phyloP scores from a whole-genome alignment of 2,888 invertebrate species.

The Sphaerolaimus hirsutus region DNA sequence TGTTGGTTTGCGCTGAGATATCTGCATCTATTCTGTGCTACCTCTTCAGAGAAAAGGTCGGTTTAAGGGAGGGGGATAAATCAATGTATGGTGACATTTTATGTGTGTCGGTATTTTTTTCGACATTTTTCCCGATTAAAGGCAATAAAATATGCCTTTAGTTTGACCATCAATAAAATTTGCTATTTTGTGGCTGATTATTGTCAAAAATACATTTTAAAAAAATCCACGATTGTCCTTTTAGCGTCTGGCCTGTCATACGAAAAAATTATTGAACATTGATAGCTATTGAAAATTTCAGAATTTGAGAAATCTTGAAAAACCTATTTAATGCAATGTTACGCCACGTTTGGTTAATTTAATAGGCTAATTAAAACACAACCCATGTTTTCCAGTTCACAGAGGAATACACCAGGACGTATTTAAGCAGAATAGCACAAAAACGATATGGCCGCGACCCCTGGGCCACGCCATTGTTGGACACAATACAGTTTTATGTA shows the following conservation, averaged over 20 bases:
- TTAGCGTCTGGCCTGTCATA: too few relatives aligned
- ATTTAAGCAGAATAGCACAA: slow-evolving; percentile 16
- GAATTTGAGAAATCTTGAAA: too few relatives aligned
- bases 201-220: not conserved
- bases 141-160: too few relatives aligned
- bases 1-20: slow-evolving; percentile 13
- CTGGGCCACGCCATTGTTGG: slow-evolving; percentile 22
- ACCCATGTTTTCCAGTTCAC: slow-evolving; percentile 10
- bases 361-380: not conserved
- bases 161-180: not conserved
- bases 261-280: too few relatives aligned
- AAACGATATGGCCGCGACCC: slow-evolving; percentile 18
- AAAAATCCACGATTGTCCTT: not conserved
- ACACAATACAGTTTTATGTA: slow-evolving; percentile 24
- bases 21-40: slow-evolving; percentile 13
- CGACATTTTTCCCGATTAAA: too few relatives aligned
- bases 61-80: not conserved
- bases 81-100: too few relatives aligned
- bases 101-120: too few relatives aligned
- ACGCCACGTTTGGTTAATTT: too few relatives aligned
- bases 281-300: too few relatives aligned
- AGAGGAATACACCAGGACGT: slow-evolving; percentile 12
- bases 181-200: not conserved
- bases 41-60: slow-evolving; percentile 14
- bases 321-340: too few relatives aligned